phyloP scores from a whole-genome alignment of 2,797 vertebrate species.

The Enteromius anoplus region DNA sequence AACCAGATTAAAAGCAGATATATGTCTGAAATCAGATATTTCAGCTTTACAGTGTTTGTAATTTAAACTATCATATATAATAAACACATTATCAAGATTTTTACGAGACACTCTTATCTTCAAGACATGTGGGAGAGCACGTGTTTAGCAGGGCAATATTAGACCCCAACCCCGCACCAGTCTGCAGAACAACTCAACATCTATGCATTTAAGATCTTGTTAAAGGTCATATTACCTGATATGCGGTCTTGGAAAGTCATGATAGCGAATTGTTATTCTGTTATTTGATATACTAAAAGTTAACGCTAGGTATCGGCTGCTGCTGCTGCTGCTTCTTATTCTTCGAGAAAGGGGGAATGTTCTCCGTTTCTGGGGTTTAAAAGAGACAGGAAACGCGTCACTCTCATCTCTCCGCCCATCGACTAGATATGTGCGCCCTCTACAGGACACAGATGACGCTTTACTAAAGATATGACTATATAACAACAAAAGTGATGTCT shows the following conservation, averaged over 20 bases:
- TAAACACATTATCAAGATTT: too few relatives aligned
- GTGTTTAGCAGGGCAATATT: not conserved
- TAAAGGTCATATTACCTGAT: conserved; percentile 52
- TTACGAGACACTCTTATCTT: not conserved
- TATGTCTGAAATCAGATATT: not conserved
- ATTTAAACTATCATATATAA: not conserved
- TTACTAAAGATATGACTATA: not conserved
- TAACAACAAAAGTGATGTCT: not conserved
- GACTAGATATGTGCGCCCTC: conserved; percentile 14
- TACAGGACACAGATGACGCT: conserved; percentile 9
- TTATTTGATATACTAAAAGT: not conserved
- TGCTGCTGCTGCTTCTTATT: too few relatives aligned
- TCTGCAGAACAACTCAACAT: not conserved
- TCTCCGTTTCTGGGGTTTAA: not conserved
- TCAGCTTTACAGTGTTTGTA: not conserved
- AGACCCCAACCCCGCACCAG: too few relatives aligned
- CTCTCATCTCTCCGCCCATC: not conserved
- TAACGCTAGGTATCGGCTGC: too few relatives aligned
- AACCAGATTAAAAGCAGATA: too few relatives aligned
- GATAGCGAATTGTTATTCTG: conserved; percentile 48
- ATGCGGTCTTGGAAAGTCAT: conserved; percentile 73
- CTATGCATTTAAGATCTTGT: not conserved
- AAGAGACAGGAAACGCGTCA: conserved; percentile 10
- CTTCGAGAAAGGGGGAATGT: not conserved
- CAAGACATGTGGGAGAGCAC: not conserved